Percentiles rank a stretch among this genome's conserved stretches.
Evolutionary conservation across 2,113 vertebrate genomes (phyloP).

Genomic region (Protomyctophum bolini): DNA sequence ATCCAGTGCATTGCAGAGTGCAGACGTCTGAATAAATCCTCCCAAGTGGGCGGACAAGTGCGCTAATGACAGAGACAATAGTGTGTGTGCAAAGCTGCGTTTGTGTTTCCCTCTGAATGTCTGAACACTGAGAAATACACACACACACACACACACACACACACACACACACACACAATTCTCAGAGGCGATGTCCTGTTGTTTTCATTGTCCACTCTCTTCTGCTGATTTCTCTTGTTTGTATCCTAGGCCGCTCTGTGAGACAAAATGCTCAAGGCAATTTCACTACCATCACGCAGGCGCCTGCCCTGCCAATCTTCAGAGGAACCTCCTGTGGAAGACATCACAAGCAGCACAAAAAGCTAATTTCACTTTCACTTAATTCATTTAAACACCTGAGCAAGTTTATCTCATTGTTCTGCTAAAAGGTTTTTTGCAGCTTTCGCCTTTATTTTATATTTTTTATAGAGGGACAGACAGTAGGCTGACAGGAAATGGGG

Average conservation of each 20-base stretch:
- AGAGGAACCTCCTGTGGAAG: conserved; percentile 89
- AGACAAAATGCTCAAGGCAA: conserved; percentile 80
- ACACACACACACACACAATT: too few species aligned
- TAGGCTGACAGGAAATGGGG: too few species aligned
- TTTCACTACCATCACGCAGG: conserved; percentile 92
- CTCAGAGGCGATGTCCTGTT: conserved; percentile 48
- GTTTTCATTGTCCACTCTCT: conserved; percentile 63
- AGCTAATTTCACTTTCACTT: conserved; percentile 20
- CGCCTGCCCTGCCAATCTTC: conserved; percentile 95
- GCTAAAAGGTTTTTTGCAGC: too few species aligned
- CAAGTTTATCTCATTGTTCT: too few species aligned
- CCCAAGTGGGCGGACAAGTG: conserved; percentile 56
- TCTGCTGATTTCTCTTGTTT: conserved; percentile 49
- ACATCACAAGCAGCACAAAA: conserved; percentile 60
- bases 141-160: too few species aligned
- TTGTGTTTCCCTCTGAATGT: conserved; percentile 60
- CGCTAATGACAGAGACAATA: conserved; percentile 51
- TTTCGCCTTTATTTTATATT: too few species aligned
- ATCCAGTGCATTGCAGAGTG: conserved; percentile 50
- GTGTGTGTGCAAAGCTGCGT: conserved; percentile 12
- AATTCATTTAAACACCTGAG: too few species aligned
- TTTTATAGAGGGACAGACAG: too few species aligned
- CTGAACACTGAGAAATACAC: conserved; percentile 34
- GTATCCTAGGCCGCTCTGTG: conserved; percentile 53
- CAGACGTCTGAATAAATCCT: conserved; percentile 31